phyloP scores from a whole-genome alignment of 2,888 invertebrate genomes.

The Tridacna gigas region DNA sequence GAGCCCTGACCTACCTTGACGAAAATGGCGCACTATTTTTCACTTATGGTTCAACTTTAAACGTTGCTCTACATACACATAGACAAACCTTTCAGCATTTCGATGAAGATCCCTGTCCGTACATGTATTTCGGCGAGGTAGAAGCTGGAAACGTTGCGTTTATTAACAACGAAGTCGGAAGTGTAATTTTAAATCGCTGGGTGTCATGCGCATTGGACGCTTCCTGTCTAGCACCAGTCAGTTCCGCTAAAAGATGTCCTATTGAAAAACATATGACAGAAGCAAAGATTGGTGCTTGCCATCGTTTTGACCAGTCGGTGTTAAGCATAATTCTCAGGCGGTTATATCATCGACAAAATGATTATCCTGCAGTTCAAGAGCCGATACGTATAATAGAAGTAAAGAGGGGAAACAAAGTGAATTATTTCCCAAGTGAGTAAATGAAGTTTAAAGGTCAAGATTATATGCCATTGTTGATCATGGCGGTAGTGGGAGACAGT shows the following conservation, averaged over 20 bases:
- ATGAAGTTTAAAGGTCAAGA: not conserved
- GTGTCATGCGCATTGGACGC: constrained; percentile 36
- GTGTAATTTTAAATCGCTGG: constrained; percentile 35
- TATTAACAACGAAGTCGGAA: constrained; percentile 16
- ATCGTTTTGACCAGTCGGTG: constrained; percentile 63
- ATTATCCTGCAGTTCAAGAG: constrained; percentile 43
- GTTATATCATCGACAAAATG: constrained; percentile 50
- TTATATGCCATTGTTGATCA: no score
- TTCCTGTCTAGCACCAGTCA: constrained; percentile 35
- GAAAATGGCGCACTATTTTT: constrained; percentile 42
- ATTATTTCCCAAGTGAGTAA: constrained; percentile 36
- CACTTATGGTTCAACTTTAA: constrained; percentile 31
- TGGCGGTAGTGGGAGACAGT: no score
- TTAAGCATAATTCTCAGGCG: constrained; percentile 58
- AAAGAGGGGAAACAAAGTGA: constrained; percentile 33
- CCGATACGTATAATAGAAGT: constrained; percentile 46
- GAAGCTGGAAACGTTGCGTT: constrained; percentile 45
- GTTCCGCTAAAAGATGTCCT: not conserved
- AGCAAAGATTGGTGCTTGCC: constrained; percentile 39
- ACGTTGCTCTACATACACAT: constrained; percentile 40
- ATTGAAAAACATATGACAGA: not conserved
- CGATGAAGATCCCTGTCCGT: constrained; percentile 43
- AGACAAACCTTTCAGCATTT: constrained; percentile 36
- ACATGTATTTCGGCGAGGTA: constrained; percentile 35
- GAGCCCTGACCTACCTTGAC: constrained; percentile 29